Base-by-base conservation (phyloP, 2,113 vertebrate species). In the Myrmecophaga tridactyla region DNA sequence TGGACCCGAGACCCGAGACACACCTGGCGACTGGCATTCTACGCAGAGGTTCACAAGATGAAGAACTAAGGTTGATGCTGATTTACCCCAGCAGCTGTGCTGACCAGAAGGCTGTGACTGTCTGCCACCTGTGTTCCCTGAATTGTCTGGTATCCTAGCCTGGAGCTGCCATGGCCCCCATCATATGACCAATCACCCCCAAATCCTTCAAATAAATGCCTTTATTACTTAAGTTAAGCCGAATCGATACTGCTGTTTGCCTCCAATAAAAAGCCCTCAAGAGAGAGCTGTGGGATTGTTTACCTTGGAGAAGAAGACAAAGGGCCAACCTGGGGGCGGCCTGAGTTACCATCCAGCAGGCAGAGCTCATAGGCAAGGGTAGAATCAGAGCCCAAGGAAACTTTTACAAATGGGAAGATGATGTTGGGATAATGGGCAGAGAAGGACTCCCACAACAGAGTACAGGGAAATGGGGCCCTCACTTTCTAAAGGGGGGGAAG, bases 131-230 rank as follows among this genome's bases (percentile, higher is more conserved):
- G 23, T 4, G 0, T 41, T 18, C 34, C n/a, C 46, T 41, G 60
- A 53, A 27, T 4, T 27, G 58, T 21, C 67, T 36, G 34, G 27
- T 1, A 0, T 18, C 41, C 48, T 27, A n/a, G 76, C 65, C 48
- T 62, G 48, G 41, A 60, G 56, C 36, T 69, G 20, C 15, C 3
- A 6, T n/a, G 8, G 27, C 46, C 48, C 34, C 27, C 58, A 75
- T 63, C 39, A 13, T 51, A 56, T 70, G 3, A 48, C 70, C 82
- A 94, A 17, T 77, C 89, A 73, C 9, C 23, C 36, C 18, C 34
- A 69, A 84, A 48, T 75, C 93, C 89, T 82, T 78, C 94, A 9
- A 39, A 60, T 95, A 78, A 94, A 95, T 56, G n/a, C 60, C 46
- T 90, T 85, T 31, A 14, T 80, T 85, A 86, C 48, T 67, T 34